These are phyloP conservation scores for Dysdera silvatica DNA, from an alignment of 1,140 invertebrate species.

Conservation along the genomic window DNA sequence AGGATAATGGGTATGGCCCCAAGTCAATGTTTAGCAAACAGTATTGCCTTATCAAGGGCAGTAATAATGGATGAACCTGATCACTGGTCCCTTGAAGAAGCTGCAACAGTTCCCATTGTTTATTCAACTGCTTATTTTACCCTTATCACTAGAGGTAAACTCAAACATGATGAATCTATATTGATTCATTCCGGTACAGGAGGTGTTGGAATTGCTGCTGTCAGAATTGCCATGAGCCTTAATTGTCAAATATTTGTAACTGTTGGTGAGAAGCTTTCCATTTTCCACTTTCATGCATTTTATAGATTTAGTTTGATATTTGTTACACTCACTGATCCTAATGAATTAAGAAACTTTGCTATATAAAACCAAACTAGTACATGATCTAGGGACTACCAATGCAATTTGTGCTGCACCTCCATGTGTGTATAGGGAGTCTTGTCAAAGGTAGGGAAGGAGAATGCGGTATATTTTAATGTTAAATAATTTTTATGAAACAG, in stretches of 20 bases:
- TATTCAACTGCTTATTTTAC: constrained; percentile 67
- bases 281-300: too few relatives aligned
- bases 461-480: too few relatives aligned
- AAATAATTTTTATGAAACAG: too few relatives aligned
- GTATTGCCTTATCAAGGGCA: constrained; percentile 67
- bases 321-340: too few relatives aligned
- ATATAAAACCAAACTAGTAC: too few relatives aligned
- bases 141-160: constrained; percentile 64
- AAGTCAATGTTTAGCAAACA: constrained; percentile 75
- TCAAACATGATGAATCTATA: constrained; percentile 72
- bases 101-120: constrained; percentile 85
- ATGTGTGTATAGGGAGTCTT: too few relatives aligned
- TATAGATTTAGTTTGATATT: too few relatives aligned
- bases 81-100: constrained; percentile 80
- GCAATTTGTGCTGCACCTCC: too few relatives aligned
- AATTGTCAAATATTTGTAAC: constrained; percentile 82
- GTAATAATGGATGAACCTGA: constrained; percentile 86
- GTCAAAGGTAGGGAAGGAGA: too few relatives aligned
- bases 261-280: constrained; percentile 68
- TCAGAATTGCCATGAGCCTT: constrained; percentile 76
- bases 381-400: too few relatives aligned
- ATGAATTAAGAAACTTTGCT: too few relatives aligned
- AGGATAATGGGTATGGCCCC: constrained; percentile 88
- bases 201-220: constrained; percentile 93
- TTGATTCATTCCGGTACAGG: constrained; percentile 92